Evolutionary conservation across 2,113 vertebrate genomes (phyloP).

Genomic region (Larimichthys polyactis): DNA sequence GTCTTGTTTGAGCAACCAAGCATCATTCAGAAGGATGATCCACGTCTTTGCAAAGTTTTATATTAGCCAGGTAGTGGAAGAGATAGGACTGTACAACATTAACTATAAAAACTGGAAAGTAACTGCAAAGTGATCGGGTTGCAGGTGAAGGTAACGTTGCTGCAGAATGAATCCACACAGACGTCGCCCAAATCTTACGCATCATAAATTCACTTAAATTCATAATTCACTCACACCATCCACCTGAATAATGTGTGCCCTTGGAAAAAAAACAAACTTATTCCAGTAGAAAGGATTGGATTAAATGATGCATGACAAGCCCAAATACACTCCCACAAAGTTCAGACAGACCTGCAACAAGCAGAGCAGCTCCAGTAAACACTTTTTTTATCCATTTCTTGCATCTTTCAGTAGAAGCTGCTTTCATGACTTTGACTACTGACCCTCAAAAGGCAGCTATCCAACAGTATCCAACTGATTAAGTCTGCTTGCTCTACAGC

Average conservation of each 20-base stretch:
- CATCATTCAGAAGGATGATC: too few relatives aligned
- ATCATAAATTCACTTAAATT: background rate
- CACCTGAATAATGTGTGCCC: background rate
- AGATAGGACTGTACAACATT: too few relatives aligned
- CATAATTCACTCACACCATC: background rate
- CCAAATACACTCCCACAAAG: background rate
- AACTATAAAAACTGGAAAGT: too few relatives aligned
- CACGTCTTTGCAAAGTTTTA: too few relatives aligned
- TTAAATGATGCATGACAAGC: background rate
- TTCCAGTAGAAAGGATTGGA: background rate
- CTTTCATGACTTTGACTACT: slow-evolving; percentile 39
- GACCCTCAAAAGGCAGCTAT: slow-evolving; percentile 44
- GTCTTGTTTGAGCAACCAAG: too few relatives aligned
- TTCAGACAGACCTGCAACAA: background rate
- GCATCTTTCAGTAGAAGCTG: slow-evolving; percentile 6
- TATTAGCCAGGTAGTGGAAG: too few relatives aligned
- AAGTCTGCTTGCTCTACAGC: slow-evolving; percentile 35
- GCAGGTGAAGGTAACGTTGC: too few relatives aligned
- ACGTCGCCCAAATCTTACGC: background rate
- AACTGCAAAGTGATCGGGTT: too few relatives aligned
- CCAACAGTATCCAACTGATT: slow-evolving; percentile 49
- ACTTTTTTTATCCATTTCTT: background rate
- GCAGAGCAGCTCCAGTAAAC: background rate
- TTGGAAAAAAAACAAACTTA: background rate
- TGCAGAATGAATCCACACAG: background rate